Evolutionary conservation across 2,113 vertebrate genomes (phyloP).

Genomic region (Pituophis catenifer): DNA sequence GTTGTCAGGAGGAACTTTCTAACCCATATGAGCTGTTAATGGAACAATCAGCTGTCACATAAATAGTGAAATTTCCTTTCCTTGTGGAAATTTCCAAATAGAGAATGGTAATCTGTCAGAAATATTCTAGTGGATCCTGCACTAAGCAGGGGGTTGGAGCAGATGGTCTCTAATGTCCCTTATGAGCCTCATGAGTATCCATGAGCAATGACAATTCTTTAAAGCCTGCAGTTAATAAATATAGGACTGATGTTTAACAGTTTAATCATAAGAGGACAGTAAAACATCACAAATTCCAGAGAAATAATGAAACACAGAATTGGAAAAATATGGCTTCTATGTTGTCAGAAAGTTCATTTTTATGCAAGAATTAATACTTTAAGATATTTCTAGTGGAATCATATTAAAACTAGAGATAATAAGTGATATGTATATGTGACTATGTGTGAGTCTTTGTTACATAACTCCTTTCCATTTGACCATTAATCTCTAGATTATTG

Average conservation of each 20-base stretch:
- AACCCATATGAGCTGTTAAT: neutral
- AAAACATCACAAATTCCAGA: neutral
- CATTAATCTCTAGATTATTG: neutral
- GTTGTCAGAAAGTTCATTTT: neutral
- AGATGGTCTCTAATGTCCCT: neutral
- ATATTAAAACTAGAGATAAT: neutral
- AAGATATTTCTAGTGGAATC: neutral
- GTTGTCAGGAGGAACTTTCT: neutral
- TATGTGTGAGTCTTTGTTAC: neutral
- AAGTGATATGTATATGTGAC: neutral
- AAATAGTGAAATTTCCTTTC: neutral
- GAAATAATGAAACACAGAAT: neutral
- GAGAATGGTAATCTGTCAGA: neutral
- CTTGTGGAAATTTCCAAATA: neutral
- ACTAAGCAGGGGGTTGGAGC: neutral
- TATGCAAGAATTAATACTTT: neutral
- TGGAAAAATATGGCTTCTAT: neutral
- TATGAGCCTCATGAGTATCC: neutral
- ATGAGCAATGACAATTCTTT: neutral
- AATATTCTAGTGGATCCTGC: neutral
- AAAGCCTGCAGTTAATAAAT: neutral
- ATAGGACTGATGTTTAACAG: accelerated
- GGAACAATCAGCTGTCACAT: neutral
- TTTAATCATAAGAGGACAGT: accelerated
- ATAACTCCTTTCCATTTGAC: neutral